A percentile compares a stretch with the other conserved stretches of the same genome.
Conservation (phyloP, 2,113 vertebrate species). For the Greenwoodochromis staneri region DNA sequence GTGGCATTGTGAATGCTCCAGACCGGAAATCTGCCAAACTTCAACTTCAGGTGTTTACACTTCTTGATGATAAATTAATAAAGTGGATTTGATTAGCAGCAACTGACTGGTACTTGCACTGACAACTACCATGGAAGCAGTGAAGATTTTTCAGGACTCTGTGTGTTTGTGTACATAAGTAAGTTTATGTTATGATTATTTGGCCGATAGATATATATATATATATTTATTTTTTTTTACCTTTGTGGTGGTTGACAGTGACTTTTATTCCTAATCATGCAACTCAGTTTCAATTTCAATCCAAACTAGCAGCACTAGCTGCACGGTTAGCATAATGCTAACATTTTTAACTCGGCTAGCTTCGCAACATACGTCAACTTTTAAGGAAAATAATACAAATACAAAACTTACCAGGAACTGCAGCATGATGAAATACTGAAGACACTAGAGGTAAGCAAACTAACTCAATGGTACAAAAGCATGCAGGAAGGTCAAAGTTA, state of each 20-base stretch:
- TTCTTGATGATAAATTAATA: not conserved
- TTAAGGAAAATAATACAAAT: not conserved
- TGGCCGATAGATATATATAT: rapidly evolving
- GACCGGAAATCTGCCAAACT: not conserved
- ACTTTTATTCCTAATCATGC: not conserved
- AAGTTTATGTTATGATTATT: not conserved
- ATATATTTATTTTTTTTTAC: rapidly evolving
- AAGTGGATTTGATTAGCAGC: not conserved
- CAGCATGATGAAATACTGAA: conserved; percentile 49
- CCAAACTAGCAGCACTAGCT: not conserved
- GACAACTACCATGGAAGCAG: not conserved
- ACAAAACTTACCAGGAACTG: conserved; percentile 72
- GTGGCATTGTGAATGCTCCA: not conserved
- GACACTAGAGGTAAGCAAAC: not conserved
- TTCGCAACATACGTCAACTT: not conserved
- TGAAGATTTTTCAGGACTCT: not conserved
- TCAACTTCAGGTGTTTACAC: not conserved
- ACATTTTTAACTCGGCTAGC: not conserved
- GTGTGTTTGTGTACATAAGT: not conserved
- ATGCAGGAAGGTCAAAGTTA: not conserved
- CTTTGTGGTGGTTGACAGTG: not conserved
- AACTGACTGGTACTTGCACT: not conserved
- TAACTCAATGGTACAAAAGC: not conserved
- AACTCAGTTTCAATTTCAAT: not conserved
- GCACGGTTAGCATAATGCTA: not conserved